These are phyloP conservation scores for Neosilurus mollespiculum DNA, from an alignment of 2,797 vertebrate genomes.

Conservation along the genomic window DNA sequence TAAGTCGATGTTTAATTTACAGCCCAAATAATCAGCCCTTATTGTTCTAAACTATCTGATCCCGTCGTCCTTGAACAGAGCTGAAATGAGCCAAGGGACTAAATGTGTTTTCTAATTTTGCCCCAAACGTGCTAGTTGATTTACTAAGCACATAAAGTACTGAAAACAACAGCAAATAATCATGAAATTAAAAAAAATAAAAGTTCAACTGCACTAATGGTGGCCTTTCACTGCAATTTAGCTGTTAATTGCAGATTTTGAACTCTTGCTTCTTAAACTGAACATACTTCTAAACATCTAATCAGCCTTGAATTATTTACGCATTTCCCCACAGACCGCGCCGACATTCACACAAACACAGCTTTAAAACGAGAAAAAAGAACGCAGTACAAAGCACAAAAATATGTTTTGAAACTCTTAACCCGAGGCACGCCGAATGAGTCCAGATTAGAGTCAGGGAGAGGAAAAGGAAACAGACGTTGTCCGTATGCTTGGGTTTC, in stretches of 20 bases:
- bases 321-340: background rate
- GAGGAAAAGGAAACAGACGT: constrained; percentile 33
- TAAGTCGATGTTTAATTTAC: constrained; percentile 45
- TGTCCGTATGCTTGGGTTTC: constrained; percentile 43
- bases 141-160: background rate
- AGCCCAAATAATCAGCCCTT: constrained; percentile 44
- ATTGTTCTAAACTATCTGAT: constrained; percentile 48
- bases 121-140: background rate
- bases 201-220: background rate
- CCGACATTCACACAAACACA: background rate
- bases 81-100: background rate
- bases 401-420: background rate
- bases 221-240: constrained; percentile 6
- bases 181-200: background rate
- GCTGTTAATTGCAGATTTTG: constrained; percentile 30
- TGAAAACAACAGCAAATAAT: background rate
- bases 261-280: constrained; percentile 7
- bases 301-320: constrained; percentile 28
- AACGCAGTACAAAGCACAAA: background rate
- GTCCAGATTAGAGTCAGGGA: constrained; percentile 24
- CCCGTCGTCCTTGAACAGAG: background rate
- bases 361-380: background rate
- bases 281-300: constrained; percentile 31
- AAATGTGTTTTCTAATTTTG: background rate
- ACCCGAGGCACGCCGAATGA: constrained; percentile 16